A percentile compares a stretch with the other conserved stretches of the same genome.
These are phyloP conservation scores for Anniella stebbinsi DNA, from an alignment of 2,797 vertebrate genomes.

Conservation along the genomic window DNA sequence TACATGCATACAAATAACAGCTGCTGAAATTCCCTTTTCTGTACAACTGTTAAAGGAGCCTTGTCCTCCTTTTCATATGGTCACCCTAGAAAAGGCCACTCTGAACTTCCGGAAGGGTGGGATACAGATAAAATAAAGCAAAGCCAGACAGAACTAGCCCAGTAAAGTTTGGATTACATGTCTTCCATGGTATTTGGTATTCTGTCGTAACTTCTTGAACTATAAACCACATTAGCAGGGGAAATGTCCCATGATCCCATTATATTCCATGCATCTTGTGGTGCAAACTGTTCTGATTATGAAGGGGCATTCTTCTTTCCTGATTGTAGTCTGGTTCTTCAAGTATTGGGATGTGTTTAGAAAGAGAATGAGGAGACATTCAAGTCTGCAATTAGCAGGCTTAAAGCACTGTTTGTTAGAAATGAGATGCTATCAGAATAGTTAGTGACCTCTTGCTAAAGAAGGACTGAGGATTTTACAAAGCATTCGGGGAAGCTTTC, in stretches of 20 bases:
- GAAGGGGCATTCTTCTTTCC: conserved; percentile 44
- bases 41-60: too few relatives aligned
- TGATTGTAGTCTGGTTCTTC: conserved; percentile 25
- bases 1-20: too few relatives aligned
- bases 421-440: conserved; percentile 16
- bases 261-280: background rate
- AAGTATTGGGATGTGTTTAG: conserved; percentile 30
- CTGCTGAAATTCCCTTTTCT: too few relatives aligned
- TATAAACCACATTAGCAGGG: conserved; percentile 2
- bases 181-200: background rate
- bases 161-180: background rate
- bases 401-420: conserved; percentile 41
- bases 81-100: background rate
- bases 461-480: conserved; percentile 31
- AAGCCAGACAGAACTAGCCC: conserved; percentile 7
- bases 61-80: too few relatives aligned
- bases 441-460: conserved; percentile 46
- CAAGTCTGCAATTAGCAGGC: conserved; percentile 28
- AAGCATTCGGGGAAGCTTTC: conserved; percentile 34
- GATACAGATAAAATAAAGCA: background rate
- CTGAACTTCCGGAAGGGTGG: background rate
- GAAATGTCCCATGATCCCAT: background rate
- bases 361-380: conserved; percentile 14
- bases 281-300: conserved; percentile 42
- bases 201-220: background rate